Evolutionary conservation across 2,888 invertebrate species (phyloP).

Genomic region (Herminia tarsipennalis): DNA sequence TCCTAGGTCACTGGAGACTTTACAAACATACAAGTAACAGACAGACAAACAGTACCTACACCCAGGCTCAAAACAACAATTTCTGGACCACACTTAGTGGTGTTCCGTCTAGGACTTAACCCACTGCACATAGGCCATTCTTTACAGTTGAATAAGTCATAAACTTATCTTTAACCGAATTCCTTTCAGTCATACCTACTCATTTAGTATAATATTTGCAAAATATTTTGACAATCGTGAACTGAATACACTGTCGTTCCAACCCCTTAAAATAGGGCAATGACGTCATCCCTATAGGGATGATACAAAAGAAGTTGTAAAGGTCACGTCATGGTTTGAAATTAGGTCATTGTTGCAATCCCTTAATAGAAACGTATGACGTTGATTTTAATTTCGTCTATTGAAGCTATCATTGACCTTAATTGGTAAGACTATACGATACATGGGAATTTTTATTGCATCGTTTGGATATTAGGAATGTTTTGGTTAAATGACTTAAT

Average conservation of each 20-base stretch:
- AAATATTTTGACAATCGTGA: no score
- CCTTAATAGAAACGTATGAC: conserved; percentile 25
- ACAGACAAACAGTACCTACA: no score
- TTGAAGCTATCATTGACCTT: conserved; percentile 34
- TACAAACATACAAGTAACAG: no score
- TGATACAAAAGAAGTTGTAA: background rate
- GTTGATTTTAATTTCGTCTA: conserved; percentile 31
- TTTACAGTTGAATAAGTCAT: no score
- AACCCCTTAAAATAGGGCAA: background rate
- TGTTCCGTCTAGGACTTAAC: no score
- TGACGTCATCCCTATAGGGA: conserved; percentile 1
- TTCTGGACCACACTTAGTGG: no score
- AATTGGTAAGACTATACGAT: conserved; percentile 22
- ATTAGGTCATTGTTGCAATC: conserved; percentile 5
- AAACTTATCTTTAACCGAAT: no score
- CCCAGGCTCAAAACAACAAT: no score
- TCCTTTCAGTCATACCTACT: no score
- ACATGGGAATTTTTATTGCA: background rate
- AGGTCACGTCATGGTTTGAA: background rate
- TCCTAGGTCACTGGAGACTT: no score
- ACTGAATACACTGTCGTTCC: background rate
- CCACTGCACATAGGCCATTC: no score
- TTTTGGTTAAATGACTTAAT: background rate
- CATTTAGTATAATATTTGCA: no score
- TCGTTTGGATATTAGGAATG: background rate